phyloP scores from a whole-genome alignment of 1,140 invertebrate genomes.

The Tetragnatha versicolor region DNA sequence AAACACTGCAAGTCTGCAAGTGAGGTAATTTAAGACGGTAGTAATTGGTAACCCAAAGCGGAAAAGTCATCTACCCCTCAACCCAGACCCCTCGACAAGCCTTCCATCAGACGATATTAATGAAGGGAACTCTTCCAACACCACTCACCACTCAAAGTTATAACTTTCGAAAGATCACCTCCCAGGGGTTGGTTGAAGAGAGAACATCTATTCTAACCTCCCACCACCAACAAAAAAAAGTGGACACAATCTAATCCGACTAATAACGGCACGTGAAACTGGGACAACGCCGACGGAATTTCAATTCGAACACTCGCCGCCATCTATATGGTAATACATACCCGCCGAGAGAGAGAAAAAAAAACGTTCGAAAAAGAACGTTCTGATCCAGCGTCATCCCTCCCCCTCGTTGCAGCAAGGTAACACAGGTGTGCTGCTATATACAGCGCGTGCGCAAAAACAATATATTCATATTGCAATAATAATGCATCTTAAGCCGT shows the following conservation, averaged over 20 bases:
- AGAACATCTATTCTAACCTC: too few relatives aligned
- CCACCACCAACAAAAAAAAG: too few relatives aligned
- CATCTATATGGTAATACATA: slow-evolving; percentile 39
- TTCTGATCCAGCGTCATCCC: neutral
- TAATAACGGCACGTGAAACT: slow-evolving; percentile 27
- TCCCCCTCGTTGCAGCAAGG: neutral
- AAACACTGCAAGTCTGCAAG: too few relatives aligned
- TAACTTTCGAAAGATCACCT: too few relatives aligned
- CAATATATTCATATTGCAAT: slow-evolving; percentile 43
- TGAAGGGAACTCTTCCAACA: too few relatives aligned
- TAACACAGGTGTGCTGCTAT: slow-evolving; percentile 23
- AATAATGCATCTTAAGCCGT: slow-evolving; percentile 18
- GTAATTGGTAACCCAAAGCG: too few relatives aligned
- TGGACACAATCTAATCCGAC: slow-evolving; percentile 14
- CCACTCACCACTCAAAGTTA: too few relatives aligned
- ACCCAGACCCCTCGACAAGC: too few relatives aligned
- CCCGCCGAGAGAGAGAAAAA: neutral
- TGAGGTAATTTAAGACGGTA: too few relatives aligned
- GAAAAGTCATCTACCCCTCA: too few relatives aligned
- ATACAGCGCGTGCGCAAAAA: neutral
- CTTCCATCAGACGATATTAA: too few relatives aligned
- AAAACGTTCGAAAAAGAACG: neutral
- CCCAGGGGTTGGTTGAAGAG: too few relatives aligned
- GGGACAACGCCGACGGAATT: slow-evolving; percentile 31
- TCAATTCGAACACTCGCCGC: slow-evolving; percentile 9